Percentiles rank a stretch among this genome's conserved stretches.
Evolutionary conservation across 1,140 invertebrate species (phyloP).

Genomic region (Drosophila baimaii): DNA sequence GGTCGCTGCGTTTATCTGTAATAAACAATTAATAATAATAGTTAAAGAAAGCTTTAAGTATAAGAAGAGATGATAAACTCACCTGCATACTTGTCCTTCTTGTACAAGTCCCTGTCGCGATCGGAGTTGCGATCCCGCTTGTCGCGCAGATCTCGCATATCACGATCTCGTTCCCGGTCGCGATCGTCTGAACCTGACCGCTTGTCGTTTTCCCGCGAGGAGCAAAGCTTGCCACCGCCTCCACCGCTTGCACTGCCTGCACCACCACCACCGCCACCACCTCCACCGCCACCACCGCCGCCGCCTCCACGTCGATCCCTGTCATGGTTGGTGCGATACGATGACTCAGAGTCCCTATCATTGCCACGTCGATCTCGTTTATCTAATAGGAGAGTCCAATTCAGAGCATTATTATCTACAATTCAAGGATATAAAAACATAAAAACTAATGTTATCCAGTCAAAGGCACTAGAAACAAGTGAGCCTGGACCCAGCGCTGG

Average conservation of each 20-base stretch:
- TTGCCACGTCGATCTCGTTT: conserved; percentile 89
- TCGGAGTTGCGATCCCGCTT: conserved; percentile 85
- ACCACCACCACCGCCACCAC: conserved; percentile 79
- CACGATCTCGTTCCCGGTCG: conserved; percentile 79
- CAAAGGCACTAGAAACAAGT: too few relatives aligned
- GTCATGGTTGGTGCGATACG: conserved; percentile 92
- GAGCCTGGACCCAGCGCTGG: too few relatives aligned
- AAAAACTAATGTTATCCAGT: too few relatives aligned
- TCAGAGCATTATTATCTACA: too few relatives aligned
- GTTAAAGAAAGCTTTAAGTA: not conserved
- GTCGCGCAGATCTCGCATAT: conserved; percentile 73
- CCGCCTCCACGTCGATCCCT: conserved; percentile 86
- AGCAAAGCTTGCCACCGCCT: conserved; percentile 72
- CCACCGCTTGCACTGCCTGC: conserved; percentile 50
- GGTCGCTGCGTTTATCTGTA: conserved; percentile 86
- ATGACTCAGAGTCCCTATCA: conserved; percentile 89
- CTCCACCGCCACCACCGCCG: conserved; percentile 85
- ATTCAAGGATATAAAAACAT: too few relatives aligned
- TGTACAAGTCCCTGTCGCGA: conserved; percentile 96
- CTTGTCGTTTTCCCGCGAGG: conserved; percentile 80
- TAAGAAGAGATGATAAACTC: conserved; percentile 48
- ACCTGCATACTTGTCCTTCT: conserved; percentile 93
- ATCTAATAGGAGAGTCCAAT: conserved; percentile 85
- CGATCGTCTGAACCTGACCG: conserved; percentile 83
- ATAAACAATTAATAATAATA: conserved; percentile 32